Percentiles rank a stretch among this genome's conserved stretches.
Conservation (phyloP, 2,888 invertebrate genomes). For the Minunthozetes semirufus region DNA sequence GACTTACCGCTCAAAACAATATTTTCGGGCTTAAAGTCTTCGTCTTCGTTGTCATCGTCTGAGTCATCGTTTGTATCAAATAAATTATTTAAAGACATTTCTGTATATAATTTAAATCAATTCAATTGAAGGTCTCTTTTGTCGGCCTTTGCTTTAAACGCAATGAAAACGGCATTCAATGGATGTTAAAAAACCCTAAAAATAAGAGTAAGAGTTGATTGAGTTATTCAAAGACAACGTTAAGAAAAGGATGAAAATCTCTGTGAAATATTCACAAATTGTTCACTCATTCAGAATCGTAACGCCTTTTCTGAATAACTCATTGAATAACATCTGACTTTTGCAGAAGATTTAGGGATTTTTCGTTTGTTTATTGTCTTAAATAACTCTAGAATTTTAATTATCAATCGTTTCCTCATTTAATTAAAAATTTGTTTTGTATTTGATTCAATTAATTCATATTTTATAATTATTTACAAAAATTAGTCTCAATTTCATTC, state of each 20-base stretch:
- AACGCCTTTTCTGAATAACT: not conserved
- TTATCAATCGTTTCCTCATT: not conserved
- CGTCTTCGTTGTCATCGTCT: slow-evolving; percentile 25
- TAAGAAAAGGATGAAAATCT: not conserved
- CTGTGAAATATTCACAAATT: too few species aligned
- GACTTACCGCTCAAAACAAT: slow-evolving; percentile 19
- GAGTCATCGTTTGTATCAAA: slow-evolving; percentile 14
- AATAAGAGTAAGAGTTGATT: not conserved
- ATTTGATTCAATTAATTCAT: not conserved
- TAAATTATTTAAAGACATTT: not conserved
- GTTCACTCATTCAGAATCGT: too few species aligned
- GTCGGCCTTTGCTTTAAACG: not conserved
- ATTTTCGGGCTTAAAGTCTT: slow-evolving; percentile 25
- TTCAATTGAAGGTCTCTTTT: not conserved
- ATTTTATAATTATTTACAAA: not conserved
- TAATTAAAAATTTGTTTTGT: not conserved
- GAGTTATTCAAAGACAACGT: not conserved
- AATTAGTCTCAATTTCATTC: not conserved
- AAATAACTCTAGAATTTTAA: not conserved
- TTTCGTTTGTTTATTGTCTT: not conserved
- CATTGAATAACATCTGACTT: not conserved
- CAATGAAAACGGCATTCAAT: not conserved
- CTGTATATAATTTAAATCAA: not conserved
- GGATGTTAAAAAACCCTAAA: not conserved
- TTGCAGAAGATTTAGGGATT: not conserved